phyloP scores from a whole-genome alignment of 2,888 invertebrate species.

The Drosophila silvestris region DNA sequence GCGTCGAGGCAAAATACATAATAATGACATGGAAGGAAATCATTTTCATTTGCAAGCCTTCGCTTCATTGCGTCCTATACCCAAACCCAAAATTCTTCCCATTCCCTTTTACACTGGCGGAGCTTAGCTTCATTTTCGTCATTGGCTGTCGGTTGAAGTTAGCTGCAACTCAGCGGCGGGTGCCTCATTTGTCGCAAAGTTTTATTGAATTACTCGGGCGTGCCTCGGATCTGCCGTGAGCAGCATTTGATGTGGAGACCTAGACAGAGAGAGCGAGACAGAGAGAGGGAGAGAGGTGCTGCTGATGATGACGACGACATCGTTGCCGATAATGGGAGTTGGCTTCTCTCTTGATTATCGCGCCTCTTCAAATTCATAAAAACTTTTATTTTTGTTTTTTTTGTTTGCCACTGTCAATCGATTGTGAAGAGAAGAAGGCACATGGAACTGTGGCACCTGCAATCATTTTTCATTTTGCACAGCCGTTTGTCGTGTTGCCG shows the following conservation, averaged over 20 bases:
- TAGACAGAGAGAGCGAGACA: constrained; percentile 11
- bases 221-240: constrained; percentile 62
- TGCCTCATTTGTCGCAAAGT: constrained; percentile 81
- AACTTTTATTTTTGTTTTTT: constrained; percentile 53
- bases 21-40: constrained; percentile 80
- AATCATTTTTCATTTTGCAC: constrained; percentile 73
- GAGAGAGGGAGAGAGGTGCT: background rate
- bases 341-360: constrained; percentile 70
- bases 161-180: constrained; percentile 54
- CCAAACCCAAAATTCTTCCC: background rate
- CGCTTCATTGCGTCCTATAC: constrained; percentile 52
- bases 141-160: constrained; percentile 55
- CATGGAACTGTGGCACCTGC: constrained; percentile 63
- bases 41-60: constrained; percentile 77
- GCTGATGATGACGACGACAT: constrained; percentile 8
- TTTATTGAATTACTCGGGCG: constrained; percentile 81
- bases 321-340: constrained; percentile 49
- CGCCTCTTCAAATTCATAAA: constrained; percentile 79
- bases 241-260: constrained; percentile 57
- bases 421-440: constrained; percentile 28
- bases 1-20: constrained; percentile 67
- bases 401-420: constrained; percentile 60
- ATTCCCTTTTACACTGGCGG: background rate
- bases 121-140: constrained; percentile 26
- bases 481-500: constrained; percentile 63